Evolutionary conservation across 2,888 invertebrate genomes (phyloP).

Genomic region (Himalopsyche tibetana): DNA sequence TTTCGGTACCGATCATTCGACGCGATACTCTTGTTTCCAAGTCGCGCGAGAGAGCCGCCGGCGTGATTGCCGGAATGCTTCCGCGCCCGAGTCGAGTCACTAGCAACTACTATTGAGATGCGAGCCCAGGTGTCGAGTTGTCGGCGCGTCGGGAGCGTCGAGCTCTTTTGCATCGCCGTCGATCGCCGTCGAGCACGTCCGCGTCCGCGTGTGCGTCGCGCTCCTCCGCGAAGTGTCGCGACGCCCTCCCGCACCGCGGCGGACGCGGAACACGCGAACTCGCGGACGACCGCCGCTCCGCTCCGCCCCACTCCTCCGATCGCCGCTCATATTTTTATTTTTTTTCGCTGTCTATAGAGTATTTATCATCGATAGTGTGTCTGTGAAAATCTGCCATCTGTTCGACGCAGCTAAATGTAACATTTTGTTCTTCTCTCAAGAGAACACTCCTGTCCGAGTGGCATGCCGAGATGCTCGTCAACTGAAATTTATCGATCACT

Average conservation of each 20-base stretch:
- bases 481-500: conserved; percentile 54
- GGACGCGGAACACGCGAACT: conserved; percentile 3
- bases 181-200: conserved; percentile 68
- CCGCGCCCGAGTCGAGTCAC: background rate
- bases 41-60: background rate
- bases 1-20: conserved; percentile 44
- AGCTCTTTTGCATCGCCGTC: conserved; percentile 73
- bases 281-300: conserved; percentile 71
- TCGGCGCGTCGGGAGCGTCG: conserved; percentile 39
- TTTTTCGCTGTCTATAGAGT: conserved; percentile 59
- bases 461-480: conserved; percentile 44
- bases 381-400: conserved; percentile 64
- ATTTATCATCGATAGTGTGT: conserved; percentile 59
- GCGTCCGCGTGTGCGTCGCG: conserved; percentile 69
- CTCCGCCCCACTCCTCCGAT: conserved; percentile 69
- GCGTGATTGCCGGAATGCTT: background rate
- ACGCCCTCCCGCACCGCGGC: conserved; percentile 14
- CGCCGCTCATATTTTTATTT: conserved; percentile 48
- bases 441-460: conserved; percentile 45
- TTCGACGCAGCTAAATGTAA: conserved; percentile 62
- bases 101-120: conserved; percentile 9
- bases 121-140: conserved; percentile 18
- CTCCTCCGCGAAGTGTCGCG: conserved; percentile 69
- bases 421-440: conserved; percentile 45
- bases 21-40: background rate